A percentile compares a stretch with the other conserved stretches of the same genome.
phyloP scores from a whole-genome alignment of 2,797 vertebrate species.

The Perdix hodgsoniae region DNA sequence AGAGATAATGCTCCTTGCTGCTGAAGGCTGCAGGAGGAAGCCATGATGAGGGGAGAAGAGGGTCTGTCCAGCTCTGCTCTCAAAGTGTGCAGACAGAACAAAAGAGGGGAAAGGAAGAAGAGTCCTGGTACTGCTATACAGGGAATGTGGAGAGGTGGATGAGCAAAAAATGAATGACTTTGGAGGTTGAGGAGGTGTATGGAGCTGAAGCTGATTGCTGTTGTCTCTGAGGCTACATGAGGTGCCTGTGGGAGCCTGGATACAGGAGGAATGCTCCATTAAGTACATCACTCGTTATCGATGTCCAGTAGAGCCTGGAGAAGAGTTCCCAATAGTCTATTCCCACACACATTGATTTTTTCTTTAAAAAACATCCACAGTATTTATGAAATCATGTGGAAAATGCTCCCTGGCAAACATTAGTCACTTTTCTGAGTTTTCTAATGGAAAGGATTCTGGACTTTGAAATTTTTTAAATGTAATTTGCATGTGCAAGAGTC shows the following conservation, averaged over 20 bases:
- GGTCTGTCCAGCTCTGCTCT: not conserved
- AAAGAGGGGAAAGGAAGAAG: not conserved
- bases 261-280: not conserved
- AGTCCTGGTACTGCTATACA: not conserved
- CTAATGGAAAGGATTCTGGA: not conserved
- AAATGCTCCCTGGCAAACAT: not conserved
- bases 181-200: not conserved
- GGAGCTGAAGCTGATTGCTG: not conserved
- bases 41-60: not conserved
- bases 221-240: rapidly evolving
- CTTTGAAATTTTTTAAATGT: not conserved
- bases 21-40: not conserved
- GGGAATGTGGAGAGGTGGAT: not conserved
- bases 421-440: not conserved
- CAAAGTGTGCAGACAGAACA: not conserved
- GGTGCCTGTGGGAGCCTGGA: not conserved
- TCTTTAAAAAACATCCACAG: not conserved
- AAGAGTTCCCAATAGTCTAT: not conserved
- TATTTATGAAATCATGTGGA: not conserved
- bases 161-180: not conserved
- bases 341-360: not conserved
- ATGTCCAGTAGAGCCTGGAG: not conserved
- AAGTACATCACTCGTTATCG: not conserved
- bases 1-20: not conserved
- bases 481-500: not conserved